Conservation (phyloP, 2,888 invertebrate genomes). For the Drosophila longiperda region DNA sequence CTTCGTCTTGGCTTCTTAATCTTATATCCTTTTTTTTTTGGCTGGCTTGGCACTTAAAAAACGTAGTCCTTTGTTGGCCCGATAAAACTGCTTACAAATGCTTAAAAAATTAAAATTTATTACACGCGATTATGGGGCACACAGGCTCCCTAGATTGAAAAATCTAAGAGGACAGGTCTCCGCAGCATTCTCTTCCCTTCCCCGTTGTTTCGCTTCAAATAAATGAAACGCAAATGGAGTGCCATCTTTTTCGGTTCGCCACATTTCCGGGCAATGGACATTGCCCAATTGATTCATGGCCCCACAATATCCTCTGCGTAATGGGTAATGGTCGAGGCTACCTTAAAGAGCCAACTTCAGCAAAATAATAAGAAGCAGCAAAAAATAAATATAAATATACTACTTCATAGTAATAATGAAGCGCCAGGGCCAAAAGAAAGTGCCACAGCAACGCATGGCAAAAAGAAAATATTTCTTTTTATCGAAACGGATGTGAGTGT, state of each 20-base stretch:
- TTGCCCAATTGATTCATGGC: constrained; percentile 79
- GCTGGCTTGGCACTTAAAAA: constrained; percentile 75
- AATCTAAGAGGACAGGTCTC: constrained; percentile 18
- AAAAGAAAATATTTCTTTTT: constrained; percentile 82
- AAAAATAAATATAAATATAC: constrained; percentile 71
- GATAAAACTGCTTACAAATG: constrained; percentile 82
- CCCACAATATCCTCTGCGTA: constrained; percentile 79
- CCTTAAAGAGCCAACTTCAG: constrained; percentile 74
- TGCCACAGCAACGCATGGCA: constrained; percentile 70
- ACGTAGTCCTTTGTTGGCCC: constrained; percentile 73
- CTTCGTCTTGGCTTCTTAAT: constrained; percentile 72
- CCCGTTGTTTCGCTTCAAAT: background rate
- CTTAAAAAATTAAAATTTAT: constrained; percentile 83
- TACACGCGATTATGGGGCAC: constrained; percentile 74
- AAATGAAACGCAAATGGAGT: constrained; percentile 64
- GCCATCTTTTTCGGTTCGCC: constrained; percentile 60
- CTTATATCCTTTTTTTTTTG: constrained; percentile 70
- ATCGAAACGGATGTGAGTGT: constrained; percentile 82
- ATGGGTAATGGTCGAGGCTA: constrained; percentile 62
- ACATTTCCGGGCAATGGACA: constrained; percentile 75
- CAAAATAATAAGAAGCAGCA: constrained; percentile 55
- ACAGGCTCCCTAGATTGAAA: constrained; percentile 7
- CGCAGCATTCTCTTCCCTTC: background rate
- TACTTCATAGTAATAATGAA: constrained; percentile 73
- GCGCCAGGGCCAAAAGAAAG: constrained; percentile 60